Conservation (phyloP, 1,140 invertebrate species). For the Pemphigus obesinymphae region DNA sequence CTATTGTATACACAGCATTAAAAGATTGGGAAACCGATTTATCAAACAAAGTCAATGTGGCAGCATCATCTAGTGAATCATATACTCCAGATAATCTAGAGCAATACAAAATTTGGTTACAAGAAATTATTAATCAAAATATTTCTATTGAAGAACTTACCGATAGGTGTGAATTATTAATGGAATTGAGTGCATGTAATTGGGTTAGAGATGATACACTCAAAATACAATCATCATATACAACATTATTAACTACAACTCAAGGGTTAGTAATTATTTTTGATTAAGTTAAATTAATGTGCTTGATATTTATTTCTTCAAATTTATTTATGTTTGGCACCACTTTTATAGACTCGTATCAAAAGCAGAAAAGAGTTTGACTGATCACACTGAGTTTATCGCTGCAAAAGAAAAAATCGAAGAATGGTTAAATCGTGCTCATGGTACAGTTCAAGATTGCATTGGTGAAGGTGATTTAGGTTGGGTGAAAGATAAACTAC, state of each 20-base stretch:
- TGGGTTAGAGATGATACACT: constrained; percentile 81
- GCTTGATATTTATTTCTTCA: background rate
- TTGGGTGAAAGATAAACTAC: constrained; percentile 76
- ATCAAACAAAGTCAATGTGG: constrained; percentile 45
- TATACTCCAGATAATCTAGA: constrained; percentile 75
- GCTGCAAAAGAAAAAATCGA: constrained; percentile 77
- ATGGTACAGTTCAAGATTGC: constrained; percentile 74
- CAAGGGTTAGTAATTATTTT: constrained; percentile 54
- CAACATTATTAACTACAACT: constrained; percentile 67
- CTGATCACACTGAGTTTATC: constrained; percentile 82
- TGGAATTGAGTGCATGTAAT: constrained; percentile 76
- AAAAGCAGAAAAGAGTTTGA: constrained; percentile 79
- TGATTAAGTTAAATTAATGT: background rate
- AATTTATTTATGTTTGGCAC: background rate
- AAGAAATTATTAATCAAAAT: constrained; percentile 73
- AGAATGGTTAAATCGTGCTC: constrained; percentile 71
- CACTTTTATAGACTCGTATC: constrained; percentile 62
- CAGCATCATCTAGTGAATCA: constrained; percentile 67
- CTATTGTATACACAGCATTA: constrained; percentile 68
- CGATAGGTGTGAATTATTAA: constrained; percentile 77
- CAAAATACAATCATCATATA: constrained; percentile 74
- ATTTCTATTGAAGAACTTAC: constrained; percentile 74
- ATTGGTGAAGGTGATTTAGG: constrained; percentile 72
- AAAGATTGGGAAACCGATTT: constrained; percentile 74
- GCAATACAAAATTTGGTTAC: constrained; percentile 67